Conservation (phyloP, 1,140 invertebrate genomes). For the Ectropis grisescens region DNA sequence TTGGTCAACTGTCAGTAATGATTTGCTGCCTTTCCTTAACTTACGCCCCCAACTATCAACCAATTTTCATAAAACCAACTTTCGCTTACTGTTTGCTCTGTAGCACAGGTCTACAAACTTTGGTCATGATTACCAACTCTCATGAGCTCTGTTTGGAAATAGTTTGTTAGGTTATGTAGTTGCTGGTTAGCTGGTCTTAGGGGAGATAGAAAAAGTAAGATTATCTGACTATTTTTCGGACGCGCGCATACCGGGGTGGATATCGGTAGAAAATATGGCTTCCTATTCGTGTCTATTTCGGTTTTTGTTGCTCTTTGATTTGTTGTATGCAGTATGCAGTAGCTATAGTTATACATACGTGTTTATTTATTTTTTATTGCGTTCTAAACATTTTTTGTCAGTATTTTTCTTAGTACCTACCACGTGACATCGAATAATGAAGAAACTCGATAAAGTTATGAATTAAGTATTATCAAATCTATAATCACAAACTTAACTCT, state of each 20-base stretch:
- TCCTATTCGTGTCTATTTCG: constrained; percentile 53
- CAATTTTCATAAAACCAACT: too few relatives aligned
- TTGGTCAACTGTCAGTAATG: constrained; percentile 69
- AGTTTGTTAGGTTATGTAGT: background rate
- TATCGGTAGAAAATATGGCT: constrained; percentile 61
- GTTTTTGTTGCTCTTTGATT: constrained; percentile 41
- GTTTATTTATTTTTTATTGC: too few relatives aligned
- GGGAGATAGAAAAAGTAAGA: constrained; percentile 64
- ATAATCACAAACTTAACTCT: too few relatives aligned
- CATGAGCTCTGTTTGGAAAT: constrained; percentile 11
- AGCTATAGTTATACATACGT: background rate
- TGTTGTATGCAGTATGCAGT: constrained; percentile 4
- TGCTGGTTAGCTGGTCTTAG: constrained; percentile 25
- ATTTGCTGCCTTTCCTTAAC: constrained; percentile 57
- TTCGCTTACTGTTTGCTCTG: too few relatives aligned
- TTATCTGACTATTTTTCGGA: constrained; percentile 64
- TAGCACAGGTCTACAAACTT: too few relatives aligned
- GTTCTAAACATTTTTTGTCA: too few relatives aligned
- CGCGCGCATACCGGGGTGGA: constrained; percentile 48
- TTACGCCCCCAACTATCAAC: constrained; percentile 34
- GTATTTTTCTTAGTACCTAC: too few relatives aligned
- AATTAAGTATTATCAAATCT: too few relatives aligned
- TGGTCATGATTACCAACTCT: too few relatives aligned
- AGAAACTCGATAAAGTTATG: too few relatives aligned
- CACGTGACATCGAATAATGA: too few relatives aligned